Percentiles rank a stretch among this genome's conserved stretches.
Conservation (phyloP, 1,140 invertebrate genomes). For the Mylabris phalerata region DNA sequence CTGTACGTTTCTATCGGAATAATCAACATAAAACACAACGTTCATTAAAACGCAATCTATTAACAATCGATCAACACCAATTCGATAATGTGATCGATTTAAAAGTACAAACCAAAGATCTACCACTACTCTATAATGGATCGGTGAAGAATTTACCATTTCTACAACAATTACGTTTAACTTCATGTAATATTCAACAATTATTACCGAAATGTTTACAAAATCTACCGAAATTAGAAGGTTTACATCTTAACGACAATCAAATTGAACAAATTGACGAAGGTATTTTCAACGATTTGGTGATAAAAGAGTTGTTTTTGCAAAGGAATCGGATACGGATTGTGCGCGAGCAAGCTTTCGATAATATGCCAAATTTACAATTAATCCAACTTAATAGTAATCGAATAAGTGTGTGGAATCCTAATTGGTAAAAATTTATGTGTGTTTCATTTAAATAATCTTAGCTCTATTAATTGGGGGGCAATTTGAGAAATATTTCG, state of each 20-base stretch:
- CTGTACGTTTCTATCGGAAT: too few species aligned
- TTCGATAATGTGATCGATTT: neutral
- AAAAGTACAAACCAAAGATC: neutral
- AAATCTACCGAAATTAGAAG: conserved; percentile 30
- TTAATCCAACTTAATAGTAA: conserved; percentile 34
- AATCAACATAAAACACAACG: too few species aligned
- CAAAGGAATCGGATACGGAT: conserved; percentile 31
- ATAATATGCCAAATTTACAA: conserved; percentile 32
- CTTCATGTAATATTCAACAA: conserved; percentile 23
- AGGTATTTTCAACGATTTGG: conserved; percentile 37
- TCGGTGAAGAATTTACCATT: conserved; percentile 28
- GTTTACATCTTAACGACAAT: conserved; percentile 31
- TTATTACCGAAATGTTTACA: conserved; percentile 31
- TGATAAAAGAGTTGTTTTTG: conserved; percentile 28
- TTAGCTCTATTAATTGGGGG: too few species aligned
- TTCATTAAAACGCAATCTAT: too few species aligned
- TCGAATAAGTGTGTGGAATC: conserved; percentile 26
- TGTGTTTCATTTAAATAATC: too few species aligned
- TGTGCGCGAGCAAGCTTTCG: conserved; percentile 35
- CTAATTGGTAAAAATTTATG: conserved; percentile 26
- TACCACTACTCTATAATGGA: conserved; percentile 40
- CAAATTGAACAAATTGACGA: conserved; percentile 24
- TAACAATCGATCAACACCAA: neutral
- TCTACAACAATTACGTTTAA: conserved; percentile 26
- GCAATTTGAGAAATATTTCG: too few species aligned